Base-by-base conservation (phyloP, 1,140 invertebrate genomes). In the Lordiphosa collinella region DNA sequence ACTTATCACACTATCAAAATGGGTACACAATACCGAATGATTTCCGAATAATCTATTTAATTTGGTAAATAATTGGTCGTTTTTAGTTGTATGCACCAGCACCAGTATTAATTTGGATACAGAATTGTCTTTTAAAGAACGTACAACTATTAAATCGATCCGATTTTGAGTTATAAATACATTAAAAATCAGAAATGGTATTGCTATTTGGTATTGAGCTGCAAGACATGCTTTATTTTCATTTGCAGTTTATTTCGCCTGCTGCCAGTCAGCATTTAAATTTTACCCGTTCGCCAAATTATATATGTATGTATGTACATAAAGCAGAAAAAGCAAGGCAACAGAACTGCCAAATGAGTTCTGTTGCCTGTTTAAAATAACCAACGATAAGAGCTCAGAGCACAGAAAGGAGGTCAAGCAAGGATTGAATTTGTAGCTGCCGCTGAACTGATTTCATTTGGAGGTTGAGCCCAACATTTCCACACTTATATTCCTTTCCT, bases 211-310 rank as follows among this genome's bases (percentile, higher is more conserved):
- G 25, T 29, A 18, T 29, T 29, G 2, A 29, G 8, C 7, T 29
- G 25, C 2, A 3, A 18, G 16, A 18, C 3, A 18, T 2, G 16
- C 25, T 8, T 29, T 7, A 5, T 29, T 29, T 34, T 56, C 44
- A 35, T 29, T 44, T 40, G 37, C 18, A 70, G 65, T 80, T 76
- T 61, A 75, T 82, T 82, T 82, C 70, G 71, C 71, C 76, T 76
- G 48, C 29, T 61, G 14, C 44, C 50, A 56, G 63, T 49, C 71
- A 52, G 68, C 52, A 38, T 36, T 14, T 32, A 44, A 25, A 41
- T 35, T 53, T 54, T 38, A 9, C 50, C 57, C 44, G 32, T 51
- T 60, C 34, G 38, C 41, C 43, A 79, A 68, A 79, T 67, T 76
- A 75, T 66, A 58, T 63, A 48, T 79, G 51, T 75, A 70, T 70